Evolutionary conservation across 2,113 vertebrate genomes (phyloP).

Genomic region (Prinia subflava): DNA sequence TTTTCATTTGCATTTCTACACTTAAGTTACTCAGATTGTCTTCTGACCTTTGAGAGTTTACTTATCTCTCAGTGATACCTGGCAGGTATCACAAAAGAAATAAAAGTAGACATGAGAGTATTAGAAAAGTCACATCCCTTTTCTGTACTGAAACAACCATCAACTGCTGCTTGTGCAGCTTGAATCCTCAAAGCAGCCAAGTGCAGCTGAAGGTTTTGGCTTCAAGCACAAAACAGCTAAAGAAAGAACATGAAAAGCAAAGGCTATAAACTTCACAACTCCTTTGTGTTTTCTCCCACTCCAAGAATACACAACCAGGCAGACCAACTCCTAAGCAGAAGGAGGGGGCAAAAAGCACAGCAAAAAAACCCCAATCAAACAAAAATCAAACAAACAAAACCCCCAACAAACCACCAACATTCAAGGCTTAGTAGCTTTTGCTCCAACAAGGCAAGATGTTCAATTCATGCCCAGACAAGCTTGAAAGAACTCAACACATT

Average conservation of each 20-base stretch:
- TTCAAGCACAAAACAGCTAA: background rate
- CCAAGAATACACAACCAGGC: background rate
- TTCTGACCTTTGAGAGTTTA: background rate
- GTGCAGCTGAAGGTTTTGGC: background rate
- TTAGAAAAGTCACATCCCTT: background rate
- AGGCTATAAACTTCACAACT: background rate
- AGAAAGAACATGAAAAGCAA: background rate
- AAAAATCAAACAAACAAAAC: background rate
- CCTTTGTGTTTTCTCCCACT: background rate
- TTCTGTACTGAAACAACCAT: background rate
- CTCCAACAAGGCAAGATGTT: background rate
- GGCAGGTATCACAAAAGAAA: background rate
- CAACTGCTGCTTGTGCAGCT: background rate
- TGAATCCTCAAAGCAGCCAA: background rate
- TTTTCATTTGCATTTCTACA: background rate
- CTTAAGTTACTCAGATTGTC: background rate
- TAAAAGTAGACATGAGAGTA: background rate
- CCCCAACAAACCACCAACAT: background rate
- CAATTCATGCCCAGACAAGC: background rate
- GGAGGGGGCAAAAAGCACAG: background rate
- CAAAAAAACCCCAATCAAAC: background rate
- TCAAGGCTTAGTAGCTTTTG: background rate
- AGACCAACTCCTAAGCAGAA: background rate
- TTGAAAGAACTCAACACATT: background rate
- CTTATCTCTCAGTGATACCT: background rate